phyloP scores from a whole-genome alignment of 1,140 invertebrate species.

The Drosophila fuyamai region DNA sequence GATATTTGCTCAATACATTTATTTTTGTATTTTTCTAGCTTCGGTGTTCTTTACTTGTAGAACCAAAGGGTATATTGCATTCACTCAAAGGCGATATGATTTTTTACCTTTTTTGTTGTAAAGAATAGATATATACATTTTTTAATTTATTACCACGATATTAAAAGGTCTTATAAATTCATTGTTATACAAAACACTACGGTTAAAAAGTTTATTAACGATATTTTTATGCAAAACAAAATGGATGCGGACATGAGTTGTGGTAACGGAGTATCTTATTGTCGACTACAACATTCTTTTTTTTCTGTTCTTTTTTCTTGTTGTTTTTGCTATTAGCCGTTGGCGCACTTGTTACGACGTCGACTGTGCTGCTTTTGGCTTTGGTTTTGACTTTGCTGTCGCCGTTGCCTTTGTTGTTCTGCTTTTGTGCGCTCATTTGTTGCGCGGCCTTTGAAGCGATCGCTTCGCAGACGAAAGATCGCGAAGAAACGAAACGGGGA shows the following conservation, averaged over 20 bases:
- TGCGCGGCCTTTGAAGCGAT: constrained; percentile 67
- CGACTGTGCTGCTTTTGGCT: constrained; percentile 32
- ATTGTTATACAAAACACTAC: too few species aligned
- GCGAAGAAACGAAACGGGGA: constrained; percentile 23
- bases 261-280: neutral
- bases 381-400: constrained; percentile 15
- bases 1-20: constrained; percentile 80
- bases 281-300: neutral
- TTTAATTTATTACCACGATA: too few species aligned
- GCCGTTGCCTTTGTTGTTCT: constrained; percentile 46
- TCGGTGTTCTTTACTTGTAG: neutral
- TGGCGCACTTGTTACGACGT: constrained; percentile 73
- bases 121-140: too few species aligned
- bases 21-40: constrained; percentile 65
- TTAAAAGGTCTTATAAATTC: too few species aligned
- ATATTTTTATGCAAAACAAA: neutral
- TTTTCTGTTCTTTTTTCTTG: constrained; percentile 6
- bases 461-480: constrained; percentile 57
- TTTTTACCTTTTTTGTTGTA: too few species aligned
- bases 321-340: constrained; percentile 27
- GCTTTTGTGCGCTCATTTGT: constrained; percentile 70
- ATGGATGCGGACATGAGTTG: neutral
- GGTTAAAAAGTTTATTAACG: too few species aligned
- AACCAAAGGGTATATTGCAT: too few species aligned
- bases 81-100: too few species aligned